Base-by-base conservation (phyloP, 2,888 invertebrate genomes). In the Cistogaster globosa region DNA sequence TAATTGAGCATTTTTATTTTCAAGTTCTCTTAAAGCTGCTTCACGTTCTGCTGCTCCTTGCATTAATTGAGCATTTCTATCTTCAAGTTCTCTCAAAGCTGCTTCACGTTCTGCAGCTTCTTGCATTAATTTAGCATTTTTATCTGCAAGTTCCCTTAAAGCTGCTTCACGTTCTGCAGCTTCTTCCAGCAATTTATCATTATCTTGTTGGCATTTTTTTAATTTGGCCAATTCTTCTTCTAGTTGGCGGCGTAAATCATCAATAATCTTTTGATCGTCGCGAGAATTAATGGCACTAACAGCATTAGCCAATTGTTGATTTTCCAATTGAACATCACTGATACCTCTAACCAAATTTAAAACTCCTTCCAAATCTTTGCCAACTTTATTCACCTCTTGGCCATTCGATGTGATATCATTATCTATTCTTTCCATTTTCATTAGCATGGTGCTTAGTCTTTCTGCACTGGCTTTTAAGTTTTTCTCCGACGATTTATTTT, bases 281-380 rank as follows among this genome's bases (percentile, higher is more conserved):
- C 87, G 84, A 9, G 88, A 86, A 63, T 82, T 89, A 26, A 90
- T 79, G 2, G 87, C 84, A 68, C 84, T 88, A 1, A 90, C 87
- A 48, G 87, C 87, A 48, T 86, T 88, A n/a, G 88, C 81, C 0
- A 90, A 86, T 1, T 65, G 77, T 9, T 89, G 89, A 85, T 91
- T 91, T 62, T 88, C 87, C n/a, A 86, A 75, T 26, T 90, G 88
- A 6, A 91, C 87, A 69, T 88, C 88, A 26, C 88, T 90, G 3
- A 91, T 91, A 4, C 91, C 88, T 32, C 86, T 87, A 12, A 91
- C 89, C 20, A 91, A 58, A 18, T 86, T 68, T 32, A 89, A 86
- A 48, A 90, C 88, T 38, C 89, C 88, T 0, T 86, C 75, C 76
- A 90, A 86, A 3, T 89, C 90, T 5, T 88, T 87, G 11, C 88